A percentile compares a stretch with the other conserved stretches of the same genome.
These are phyloP conservation scores for Hydraecia micacea DNA, from an alignment of 2,888 invertebrate genomes.

Conservation along the genomic window DNA sequence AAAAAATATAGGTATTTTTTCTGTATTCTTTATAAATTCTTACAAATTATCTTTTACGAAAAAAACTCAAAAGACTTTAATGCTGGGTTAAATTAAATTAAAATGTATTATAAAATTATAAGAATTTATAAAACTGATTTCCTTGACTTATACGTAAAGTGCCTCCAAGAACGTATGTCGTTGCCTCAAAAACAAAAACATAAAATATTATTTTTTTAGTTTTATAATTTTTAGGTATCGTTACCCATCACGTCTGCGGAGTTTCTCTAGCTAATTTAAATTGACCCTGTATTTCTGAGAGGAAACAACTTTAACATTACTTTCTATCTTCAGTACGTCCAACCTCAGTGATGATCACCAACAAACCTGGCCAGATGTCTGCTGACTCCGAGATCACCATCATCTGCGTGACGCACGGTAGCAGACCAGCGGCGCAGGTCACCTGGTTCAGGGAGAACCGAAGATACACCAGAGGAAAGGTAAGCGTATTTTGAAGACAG, in stretches of 20 bases:
- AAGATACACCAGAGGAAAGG: conserved; percentile 93
- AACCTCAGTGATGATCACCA: conserved; percentile 93
- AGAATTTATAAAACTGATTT: too few species aligned
- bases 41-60: not conserved
- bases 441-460: conserved; percentile 95
- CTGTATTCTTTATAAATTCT: not conserved
- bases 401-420: conserved; percentile 95
- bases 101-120: too few species aligned
- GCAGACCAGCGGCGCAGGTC: conserved; percentile 95
- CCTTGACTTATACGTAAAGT: too few species aligned
- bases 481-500: conserved; percentile 79
- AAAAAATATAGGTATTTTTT: not conserved
- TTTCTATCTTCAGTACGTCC: conserved; percentile 92
- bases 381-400: conserved; percentile 94
- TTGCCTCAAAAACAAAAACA: too few species aligned
- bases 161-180: too few species aligned
- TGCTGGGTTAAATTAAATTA: not conserved
- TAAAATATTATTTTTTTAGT: too few species aligned
- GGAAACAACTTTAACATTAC: too few species aligned
- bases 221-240: not conserved
- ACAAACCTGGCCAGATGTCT: conserved; percentile 94
- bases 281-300: not conserved
- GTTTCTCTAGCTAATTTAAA: not conserved
- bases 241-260: not conserved
- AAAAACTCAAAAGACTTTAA: not conserved